These are phyloP conservation scores for Rhizoglyphus robini DNA, from an alignment of 1,140 invertebrate species.

Conservation along the genomic window DNA sequence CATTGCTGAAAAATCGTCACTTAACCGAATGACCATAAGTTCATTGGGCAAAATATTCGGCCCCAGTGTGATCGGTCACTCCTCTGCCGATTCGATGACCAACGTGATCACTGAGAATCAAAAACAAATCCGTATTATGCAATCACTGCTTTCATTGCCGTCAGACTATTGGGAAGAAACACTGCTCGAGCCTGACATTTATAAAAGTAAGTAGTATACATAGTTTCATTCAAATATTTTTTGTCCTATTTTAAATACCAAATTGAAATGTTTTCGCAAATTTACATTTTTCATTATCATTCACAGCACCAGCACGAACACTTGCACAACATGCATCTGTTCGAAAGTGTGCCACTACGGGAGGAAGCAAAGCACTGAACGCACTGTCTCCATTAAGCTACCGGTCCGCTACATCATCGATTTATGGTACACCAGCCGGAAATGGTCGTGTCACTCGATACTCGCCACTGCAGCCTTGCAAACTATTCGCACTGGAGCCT, in stretches of 20 bases:
- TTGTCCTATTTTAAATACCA: not conserved
- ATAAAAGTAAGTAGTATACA: not conserved
- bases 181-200: not conserved
- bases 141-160: slow-evolving; percentile 16
- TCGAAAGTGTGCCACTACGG: too few relatives aligned
- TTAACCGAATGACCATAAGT: slow-evolving; percentile 59
- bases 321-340: not conserved
- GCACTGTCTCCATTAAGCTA: not conserved
- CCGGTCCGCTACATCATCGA: not conserved
- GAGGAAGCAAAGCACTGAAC: not conserved
- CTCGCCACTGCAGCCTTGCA: not conserved
- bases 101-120: slow-evolving; percentile 48
- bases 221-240: not conserved
- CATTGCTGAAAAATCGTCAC: slow-evolving; percentile 47
- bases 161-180: slow-evolving; percentile 20
- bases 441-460: not conserved
- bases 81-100: slow-evolving; percentile 47
- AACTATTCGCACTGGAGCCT: not conserved
- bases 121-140: slow-evolving; percentile 44
- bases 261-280: not conserved
- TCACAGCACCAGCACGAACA: not conserved
- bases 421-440: not conserved
- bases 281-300: too few relatives aligned
- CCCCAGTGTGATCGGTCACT: slow-evolving; percentile 68
- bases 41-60: slow-evolving; percentile 71